Conservation (phyloP, 2,113 vertebrate species). For the Hiodon tergisus region DNA sequence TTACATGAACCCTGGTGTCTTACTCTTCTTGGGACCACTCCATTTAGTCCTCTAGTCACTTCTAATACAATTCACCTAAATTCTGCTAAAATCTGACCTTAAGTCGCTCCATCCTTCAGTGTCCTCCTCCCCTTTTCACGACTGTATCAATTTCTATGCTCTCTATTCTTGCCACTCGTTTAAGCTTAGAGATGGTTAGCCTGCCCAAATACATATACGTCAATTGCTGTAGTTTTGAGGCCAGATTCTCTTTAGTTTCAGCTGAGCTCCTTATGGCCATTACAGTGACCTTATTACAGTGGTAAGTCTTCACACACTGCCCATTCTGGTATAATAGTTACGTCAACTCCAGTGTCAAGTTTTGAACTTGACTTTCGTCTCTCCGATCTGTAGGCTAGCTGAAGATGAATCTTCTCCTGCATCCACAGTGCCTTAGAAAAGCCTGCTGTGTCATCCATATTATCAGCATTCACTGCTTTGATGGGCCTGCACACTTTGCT, state of each 20-base stretch:
- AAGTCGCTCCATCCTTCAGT: background rate
- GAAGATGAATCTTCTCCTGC: background rate
- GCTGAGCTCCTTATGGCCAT: no score
- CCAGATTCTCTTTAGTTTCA: no score
- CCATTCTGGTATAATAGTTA: background rate
- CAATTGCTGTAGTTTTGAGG: no score
- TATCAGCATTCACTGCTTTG: background rate
- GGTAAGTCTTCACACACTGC: no score
- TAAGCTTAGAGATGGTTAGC: background rate
- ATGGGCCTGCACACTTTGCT: constrained; percentile 10
- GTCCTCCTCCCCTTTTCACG: background rate
- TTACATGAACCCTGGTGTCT: background rate
- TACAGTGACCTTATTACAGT: no score
- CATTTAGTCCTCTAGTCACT: background rate
- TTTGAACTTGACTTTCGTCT: background rate
- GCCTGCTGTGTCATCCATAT: background rate
- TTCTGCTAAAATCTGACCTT: constrained; percentile 1
- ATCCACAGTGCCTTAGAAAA: constrained; percentile 10
- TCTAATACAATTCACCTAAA: constrained; percentile 4
- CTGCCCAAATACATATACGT: no score
- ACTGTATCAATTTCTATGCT: background rate
- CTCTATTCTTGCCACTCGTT: background rate
- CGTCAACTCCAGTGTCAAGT: constrained; percentile 10
- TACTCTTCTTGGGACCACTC: constrained; percentile 7
- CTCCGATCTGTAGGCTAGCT: constrained; percentile 4